These are phyloP conservation scores for Drosophila kanekoi DNA, from an alignment of 2,888 invertebrate genomes.

Conservation along the genomic window DNA sequence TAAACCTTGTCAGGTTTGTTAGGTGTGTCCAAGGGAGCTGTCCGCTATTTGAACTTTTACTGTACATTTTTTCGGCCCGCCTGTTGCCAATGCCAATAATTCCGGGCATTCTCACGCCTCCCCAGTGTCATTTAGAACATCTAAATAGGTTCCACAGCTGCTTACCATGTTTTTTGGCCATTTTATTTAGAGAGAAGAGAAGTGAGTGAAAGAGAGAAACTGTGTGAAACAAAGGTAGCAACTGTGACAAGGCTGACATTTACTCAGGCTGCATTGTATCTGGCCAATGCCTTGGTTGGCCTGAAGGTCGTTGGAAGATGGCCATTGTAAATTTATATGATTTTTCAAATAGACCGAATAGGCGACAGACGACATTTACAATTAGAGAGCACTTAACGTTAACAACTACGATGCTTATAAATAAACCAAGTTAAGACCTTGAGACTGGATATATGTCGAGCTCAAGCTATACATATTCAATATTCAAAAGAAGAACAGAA, in stretches of 20 bases:
- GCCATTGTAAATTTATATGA: conserved; percentile 38
- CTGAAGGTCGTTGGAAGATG: conserved; percentile 30
- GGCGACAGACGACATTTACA: conserved; percentile 5
- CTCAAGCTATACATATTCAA: too few species aligned
- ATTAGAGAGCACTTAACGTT: conserved; percentile 24
- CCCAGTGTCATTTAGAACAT: conserved; percentile 16
- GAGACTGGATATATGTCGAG: too few species aligned
- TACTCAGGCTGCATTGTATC: conserved; percentile 11
- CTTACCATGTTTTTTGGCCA: conserved; percentile 8
- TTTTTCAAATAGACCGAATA: not conserved
- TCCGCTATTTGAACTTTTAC: not conserved
- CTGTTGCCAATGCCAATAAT: conserved; percentile 17
- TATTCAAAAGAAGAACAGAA: too few species aligned
- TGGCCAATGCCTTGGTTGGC: conserved; percentile 19
- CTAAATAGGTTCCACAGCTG: conserved; percentile 25
- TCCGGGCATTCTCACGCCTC: conserved; percentile 22
- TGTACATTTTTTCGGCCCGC: not conserved
- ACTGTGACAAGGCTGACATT: conserved; percentile 30
- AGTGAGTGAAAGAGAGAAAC: not conserved
- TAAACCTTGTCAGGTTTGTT: too few species aligned
- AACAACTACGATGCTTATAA: conserved; percentile 5
- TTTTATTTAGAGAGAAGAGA: not conserved
- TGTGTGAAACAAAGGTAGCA: not conserved
- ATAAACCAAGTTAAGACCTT: not conserved
- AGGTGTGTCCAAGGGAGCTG: not conserved